Conservation (phyloP, 2,113 vertebrate species). For the Hyperoodon ampullatus region DNA sequence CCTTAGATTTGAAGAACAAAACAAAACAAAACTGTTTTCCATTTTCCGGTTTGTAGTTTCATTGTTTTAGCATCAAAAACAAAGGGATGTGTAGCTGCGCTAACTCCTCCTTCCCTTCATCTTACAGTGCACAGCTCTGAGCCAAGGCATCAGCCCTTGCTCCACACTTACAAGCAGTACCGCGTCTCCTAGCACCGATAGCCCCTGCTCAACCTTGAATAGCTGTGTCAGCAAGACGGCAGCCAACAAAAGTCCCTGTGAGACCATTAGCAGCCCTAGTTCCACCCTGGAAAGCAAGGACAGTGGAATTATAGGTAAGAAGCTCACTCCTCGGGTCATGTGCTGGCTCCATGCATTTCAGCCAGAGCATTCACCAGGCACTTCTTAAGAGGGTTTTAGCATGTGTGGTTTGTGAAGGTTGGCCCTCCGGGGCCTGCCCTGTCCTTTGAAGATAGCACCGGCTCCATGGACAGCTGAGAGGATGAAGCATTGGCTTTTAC, state of each 20-base stretch:
- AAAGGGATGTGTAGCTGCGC: not conserved
- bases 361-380: not conserved
- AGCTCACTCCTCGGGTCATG: not conserved
- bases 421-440: not conserved
- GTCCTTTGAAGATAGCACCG: not conserved
- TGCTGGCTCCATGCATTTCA: not conserved
- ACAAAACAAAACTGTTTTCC: not conserved
- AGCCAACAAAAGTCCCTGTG: conserved; percentile 92
- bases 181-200: conserved; percentile 95
- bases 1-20: not conserved
- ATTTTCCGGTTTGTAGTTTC: not conserved
- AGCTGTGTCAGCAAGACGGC: conserved; percentile 90
- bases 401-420: conserved; percentile 9
- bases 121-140: conserved; percentile 88
- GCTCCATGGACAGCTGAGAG: not conserved
- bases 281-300: conserved; percentile 99
- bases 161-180: conserved; percentile 98
- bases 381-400: not conserved
- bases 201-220: conserved; percentile 98
- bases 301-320: conserved; percentile 98
- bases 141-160: conserved; percentile 94
- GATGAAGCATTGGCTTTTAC: not conserved
- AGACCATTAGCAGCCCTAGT: conserved; percentile 96
- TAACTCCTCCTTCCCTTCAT: conserved; percentile 59
- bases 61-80: not conserved